Conservation (phyloP, 2,888 invertebrate species). For the Polyploca ridens region DNA sequence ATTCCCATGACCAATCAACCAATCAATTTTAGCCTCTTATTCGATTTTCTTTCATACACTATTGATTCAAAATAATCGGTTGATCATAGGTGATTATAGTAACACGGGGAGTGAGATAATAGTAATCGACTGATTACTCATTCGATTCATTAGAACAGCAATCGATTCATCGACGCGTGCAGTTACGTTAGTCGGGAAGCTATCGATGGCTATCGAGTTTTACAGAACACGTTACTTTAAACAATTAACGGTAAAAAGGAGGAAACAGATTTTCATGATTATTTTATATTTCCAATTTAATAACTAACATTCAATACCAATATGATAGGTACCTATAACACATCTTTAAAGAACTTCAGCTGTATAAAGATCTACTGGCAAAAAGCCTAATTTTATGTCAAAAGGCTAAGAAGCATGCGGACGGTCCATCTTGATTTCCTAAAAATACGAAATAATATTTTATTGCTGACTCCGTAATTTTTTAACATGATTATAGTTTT, state of each 20-base stretch:
- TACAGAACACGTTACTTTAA: neutral
- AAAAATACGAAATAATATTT: too few species aligned
- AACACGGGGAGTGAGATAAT: conserved; percentile 29
- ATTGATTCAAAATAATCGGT: conserved; percentile 17
- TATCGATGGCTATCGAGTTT: neutral
- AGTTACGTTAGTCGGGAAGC: conserved; percentile 17
- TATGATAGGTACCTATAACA: too few species aligned
- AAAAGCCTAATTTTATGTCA: too few species aligned
- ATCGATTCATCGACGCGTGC: conserved; percentile 30
- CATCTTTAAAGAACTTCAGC: too few species aligned
- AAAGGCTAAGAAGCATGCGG: too few species aligned
- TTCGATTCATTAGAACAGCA: conserved; percentile 29
- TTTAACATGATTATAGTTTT: too few species aligned
- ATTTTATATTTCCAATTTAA: neutral
- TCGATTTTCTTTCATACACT: neutral
- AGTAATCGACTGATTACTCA: conserved; percentile 31
- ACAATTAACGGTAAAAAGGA: neutral
- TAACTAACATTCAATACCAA: too few species aligned
- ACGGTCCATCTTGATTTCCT: too few species aligned
- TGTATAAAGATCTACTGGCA: too few species aligned
- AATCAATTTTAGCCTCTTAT: neutral
- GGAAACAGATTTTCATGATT: neutral
- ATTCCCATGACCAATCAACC: neutral
- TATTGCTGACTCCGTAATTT: too few species aligned
- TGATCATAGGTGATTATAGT: conserved; percentile 20